Evolutionary conservation across 1,140 invertebrate genomes (phyloP).

Genomic region (Macrobrachium rosenbergii): DNA sequence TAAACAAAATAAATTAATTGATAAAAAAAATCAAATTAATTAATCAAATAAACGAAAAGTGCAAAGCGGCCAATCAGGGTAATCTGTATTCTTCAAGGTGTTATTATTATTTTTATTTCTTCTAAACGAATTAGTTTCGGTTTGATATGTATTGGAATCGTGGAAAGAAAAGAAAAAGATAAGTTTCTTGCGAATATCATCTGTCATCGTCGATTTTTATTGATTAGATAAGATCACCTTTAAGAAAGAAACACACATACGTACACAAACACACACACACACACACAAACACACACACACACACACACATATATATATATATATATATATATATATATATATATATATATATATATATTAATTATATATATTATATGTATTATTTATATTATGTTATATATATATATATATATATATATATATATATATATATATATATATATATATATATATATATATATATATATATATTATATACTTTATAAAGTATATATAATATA

Average conservation of each 20-base stretch:
- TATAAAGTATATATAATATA: constrained; percentile 6
- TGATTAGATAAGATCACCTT: background rate
- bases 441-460: constrained; percentile 23
- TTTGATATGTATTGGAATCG: no score
- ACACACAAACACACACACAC: constrained; percentile 70
- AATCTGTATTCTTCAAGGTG: no score
- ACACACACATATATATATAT: constrained; percentile 73
- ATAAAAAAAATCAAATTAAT: no score
- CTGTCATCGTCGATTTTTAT: no score
- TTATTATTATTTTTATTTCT: no score
- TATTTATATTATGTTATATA: background rate
- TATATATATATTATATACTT: background rate
- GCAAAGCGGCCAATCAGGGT: no score
- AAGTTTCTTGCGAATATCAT: no score
- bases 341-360: background rate
- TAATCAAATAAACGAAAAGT: no score
- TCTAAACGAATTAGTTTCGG: no score
- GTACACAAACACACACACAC: constrained; percentile 93
- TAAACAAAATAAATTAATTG: no score
- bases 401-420: constrained; percentile 20
- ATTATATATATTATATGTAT: constrained; percentile 13
- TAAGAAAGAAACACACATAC: constrained; percentile 80
- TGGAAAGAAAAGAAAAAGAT: no score
- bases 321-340: constrained; percentile 8
- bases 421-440: constrained; percentile 31